Base-by-base conservation (phyloP, 1,140 invertebrate genomes). In the Mamestra configurata region DNA sequence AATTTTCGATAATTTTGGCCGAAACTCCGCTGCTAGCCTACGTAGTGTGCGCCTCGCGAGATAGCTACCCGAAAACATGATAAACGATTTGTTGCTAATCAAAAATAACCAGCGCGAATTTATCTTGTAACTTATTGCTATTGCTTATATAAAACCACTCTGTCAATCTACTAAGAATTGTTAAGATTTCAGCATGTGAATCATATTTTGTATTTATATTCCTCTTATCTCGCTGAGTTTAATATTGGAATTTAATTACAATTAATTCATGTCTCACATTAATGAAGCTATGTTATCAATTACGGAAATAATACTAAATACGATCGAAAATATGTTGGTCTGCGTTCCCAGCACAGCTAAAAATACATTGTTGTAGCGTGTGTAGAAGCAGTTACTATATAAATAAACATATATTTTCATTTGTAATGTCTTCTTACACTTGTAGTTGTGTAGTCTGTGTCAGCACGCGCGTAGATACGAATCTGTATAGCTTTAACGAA, bases 401-500 rank as follows among this genome's bases (percentile, higher is more conserved):
- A 76, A 61, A 76, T 61, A 61, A 31, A 76, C 24, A 46, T 72
- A 20, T 70, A 72, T 72, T 79, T 79, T 59, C 53, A 70, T 53
- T 70, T 78, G 77, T 57, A 70, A 59, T 79, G 46, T 35, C 43
- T 78, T 76, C 31, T 71, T 73, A 46, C 66, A 76, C 64, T 79
- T 72, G 55, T 73, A 40, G 53, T 79, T 76, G 49, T 86, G 81
- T 87, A 86, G 71, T 66, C 61, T 40, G 24, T 64, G 61, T 68
- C 76, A 57, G 66, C 64, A 76, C 66, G 18, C 49, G 31, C 70
- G 24, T 64, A 82, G 83, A 87, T 92, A 89, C 80, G 85, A 90
- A 93, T 92, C 88, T 89, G 82, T 86, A 84, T 83, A 80, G 84
- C 87, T 84, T 88, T 88, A 90, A 86, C 86, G 81, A 89, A 92